Conservation (phyloP, 2,113 vertebrate species). For the Vimba vimba region DNA sequence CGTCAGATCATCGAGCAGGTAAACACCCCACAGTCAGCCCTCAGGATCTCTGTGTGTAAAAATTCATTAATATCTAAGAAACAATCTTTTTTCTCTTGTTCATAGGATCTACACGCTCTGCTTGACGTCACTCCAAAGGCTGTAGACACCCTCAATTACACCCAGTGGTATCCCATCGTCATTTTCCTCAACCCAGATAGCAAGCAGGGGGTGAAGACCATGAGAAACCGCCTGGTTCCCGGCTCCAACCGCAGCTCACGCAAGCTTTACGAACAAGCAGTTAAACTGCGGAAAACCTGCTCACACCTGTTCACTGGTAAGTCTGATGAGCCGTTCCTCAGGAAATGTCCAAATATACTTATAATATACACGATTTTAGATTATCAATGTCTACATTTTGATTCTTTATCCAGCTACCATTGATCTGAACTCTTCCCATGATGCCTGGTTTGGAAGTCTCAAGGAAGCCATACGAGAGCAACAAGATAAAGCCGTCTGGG, state of each 20-base stretch:
- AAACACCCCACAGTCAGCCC: slow-evolving; percentile 14
- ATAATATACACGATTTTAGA: no score
- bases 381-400: neutral
- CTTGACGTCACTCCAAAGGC: slow-evolving; percentile 97
- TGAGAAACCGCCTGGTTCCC: slow-evolving; percentile 89
- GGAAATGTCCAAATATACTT: neutral
- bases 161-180: slow-evolving; percentile 98
- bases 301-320: slow-evolving; percentile 91
- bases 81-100: neutral
- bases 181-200: slow-evolving; percentile 94
- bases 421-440: slow-evolving; percentile 89
- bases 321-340: neutral
- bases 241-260: slow-evolving; percentile 91
- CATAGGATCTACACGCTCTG: slow-evolving; percentile 89
- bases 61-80: neutral
- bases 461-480: slow-evolving; percentile 90
- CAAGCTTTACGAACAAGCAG: slow-evolving; percentile 93
- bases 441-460: slow-evolving; percentile 92
- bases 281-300: slow-evolving; percentile 90
- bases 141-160: slow-evolving; percentile 96
- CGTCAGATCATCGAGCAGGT: slow-evolving; percentile 97
- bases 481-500: slow-evolving; percentile 92
- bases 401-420: slow-evolving; percentile 77
- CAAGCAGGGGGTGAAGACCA: slow-evolving; percentile 91
- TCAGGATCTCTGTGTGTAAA: neutral